Evolutionary conservation across 2,113 vertebrate genomes (phyloP).

Genomic region (Nansenia antarctica): DNA sequence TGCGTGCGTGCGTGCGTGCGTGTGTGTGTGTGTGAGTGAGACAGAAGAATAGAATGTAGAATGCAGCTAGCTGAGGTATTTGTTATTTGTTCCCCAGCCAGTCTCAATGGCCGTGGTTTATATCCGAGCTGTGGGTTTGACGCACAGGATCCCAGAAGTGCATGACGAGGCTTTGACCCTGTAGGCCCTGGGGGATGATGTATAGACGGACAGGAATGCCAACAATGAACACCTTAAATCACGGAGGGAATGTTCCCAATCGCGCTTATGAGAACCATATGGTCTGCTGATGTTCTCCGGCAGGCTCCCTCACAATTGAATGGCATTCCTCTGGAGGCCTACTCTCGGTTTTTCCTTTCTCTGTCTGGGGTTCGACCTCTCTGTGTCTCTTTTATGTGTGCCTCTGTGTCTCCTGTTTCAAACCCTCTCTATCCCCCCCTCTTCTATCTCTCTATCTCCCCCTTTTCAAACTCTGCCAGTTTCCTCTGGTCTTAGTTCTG

Average conservation of each 20-base stretch:
- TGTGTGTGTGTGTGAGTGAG: conserved; percentile 3
- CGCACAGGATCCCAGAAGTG: conserved; percentile 21
- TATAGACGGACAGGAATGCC: conserved; percentile 55
- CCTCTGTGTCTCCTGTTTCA: background rate
- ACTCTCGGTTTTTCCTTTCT: conserved; percentile 33
- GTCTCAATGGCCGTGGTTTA: conserved; percentile 29
- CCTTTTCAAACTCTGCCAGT: conserved; percentile 1
- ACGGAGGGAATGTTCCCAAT: conserved; percentile 19
- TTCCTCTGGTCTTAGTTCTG: no score
- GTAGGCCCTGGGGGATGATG: conserved; percentile 46
- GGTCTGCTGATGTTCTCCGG: conserved; percentile 43
- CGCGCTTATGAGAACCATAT: conserved; percentile 62
- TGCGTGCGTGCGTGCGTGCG: conserved; percentile 10
- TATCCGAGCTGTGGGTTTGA: conserved; percentile 39
- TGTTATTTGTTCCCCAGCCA: conserved; percentile 44
- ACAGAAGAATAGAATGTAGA: conserved; percentile 23
- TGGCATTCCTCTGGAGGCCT: conserved; percentile 67
- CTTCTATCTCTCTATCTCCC: background rate
- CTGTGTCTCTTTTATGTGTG: background rate
- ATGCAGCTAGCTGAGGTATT: no score
- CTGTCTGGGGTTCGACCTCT: no score
- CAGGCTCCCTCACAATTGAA: conserved; percentile 52
- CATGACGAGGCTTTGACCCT: conserved; percentile 42
- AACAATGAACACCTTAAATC: conserved; percentile 66
- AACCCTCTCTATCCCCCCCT: background rate